Percentiles rank a stretch among this genome's conserved stretches.
phyloP scores from a whole-genome alignment of 1,140 invertebrate species.

The Aphidius ervi region DNA sequence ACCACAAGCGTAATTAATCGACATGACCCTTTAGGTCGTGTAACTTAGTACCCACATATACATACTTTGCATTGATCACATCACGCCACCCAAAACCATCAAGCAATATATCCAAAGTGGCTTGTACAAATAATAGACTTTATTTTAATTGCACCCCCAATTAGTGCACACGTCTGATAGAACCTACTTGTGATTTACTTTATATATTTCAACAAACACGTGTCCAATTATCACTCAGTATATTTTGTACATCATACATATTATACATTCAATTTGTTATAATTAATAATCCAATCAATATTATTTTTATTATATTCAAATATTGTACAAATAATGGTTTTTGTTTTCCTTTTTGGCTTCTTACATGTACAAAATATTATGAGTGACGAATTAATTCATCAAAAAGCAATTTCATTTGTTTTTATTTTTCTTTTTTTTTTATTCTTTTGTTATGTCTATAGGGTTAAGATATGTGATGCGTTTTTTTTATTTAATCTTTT shows the following conservation, averaged over 20 bases:
- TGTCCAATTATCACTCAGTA: conserved; percentile 47
- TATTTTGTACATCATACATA: too few relatives aligned
- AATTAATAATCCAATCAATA: not conserved
- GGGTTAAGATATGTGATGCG: too few relatives aligned
- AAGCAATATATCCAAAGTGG: conserved; percentile 15
- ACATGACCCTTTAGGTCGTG: conserved; percentile 19
- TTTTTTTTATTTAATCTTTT: not conserved
- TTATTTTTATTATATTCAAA: too few relatives aligned
- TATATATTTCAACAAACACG: conserved; percentile 35
- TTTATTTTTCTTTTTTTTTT: too few relatives aligned
- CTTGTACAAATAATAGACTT: conserved; percentile 27
- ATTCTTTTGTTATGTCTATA: too few relatives aligned
- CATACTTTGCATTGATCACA: conserved; percentile 32
- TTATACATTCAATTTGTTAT: not conserved
- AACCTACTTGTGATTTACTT: conserved; percentile 33
- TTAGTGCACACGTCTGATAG: conserved; percentile 46
- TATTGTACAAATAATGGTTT: too few relatives aligned
- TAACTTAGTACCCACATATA: not conserved
- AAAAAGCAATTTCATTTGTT: not conserved
- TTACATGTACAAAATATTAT: not conserved
- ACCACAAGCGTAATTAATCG: conserved; percentile 32
- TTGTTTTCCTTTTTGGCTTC: not conserved
- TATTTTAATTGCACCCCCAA: conserved; percentile 50
- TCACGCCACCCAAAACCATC: conserved; percentile 17
- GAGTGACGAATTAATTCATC: not conserved